A percentile compares a stretch with the other conserved stretches of the same genome.
phyloP scores from a whole-genome alignment of 2,888 invertebrate genomes.

The Clitarchus hookeri region DNA sequence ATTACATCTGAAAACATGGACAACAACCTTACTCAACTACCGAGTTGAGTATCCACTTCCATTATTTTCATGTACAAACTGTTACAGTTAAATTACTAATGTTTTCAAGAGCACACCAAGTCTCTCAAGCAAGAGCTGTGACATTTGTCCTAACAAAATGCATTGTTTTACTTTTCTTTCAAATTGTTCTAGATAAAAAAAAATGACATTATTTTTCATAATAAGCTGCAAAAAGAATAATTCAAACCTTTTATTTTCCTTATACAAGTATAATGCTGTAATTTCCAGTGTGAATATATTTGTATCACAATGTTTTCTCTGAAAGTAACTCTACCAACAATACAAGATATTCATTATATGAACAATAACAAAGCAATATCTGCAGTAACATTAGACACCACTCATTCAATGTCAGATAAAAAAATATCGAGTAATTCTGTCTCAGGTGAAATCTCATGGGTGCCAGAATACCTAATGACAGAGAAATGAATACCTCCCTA shows the following conservation, averaged over 20 bases:
- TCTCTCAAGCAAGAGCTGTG: background rate
- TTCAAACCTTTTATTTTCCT: background rate
- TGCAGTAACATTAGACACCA: slow-evolving; percentile 9
- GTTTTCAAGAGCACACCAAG: background rate
- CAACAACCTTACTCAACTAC: background rate
- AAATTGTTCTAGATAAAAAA: background rate
- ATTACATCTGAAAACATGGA: background rate
- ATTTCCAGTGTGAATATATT: background rate
- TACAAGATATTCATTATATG: background rate
- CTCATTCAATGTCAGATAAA: background rate
- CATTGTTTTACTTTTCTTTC: background rate
- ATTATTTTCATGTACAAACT: background rate
- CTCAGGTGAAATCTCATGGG: background rate
- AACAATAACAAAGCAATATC: background rate
- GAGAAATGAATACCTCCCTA: background rate
- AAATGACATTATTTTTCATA: background rate
- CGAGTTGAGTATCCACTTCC: background rate
- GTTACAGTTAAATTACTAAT: background rate
- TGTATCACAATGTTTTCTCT: background rate
- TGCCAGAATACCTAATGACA: background rate
- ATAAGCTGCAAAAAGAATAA: background rate
- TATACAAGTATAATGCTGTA: background rate
- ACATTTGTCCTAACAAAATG: background rate
- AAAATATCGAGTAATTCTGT: background rate
- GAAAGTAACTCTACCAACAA: background rate